These are phyloP conservation scores for Calcarius lapponicus DNA, from an alignment of 2,797 vertebrate genomes.

Conservation along the genomic window DNA sequence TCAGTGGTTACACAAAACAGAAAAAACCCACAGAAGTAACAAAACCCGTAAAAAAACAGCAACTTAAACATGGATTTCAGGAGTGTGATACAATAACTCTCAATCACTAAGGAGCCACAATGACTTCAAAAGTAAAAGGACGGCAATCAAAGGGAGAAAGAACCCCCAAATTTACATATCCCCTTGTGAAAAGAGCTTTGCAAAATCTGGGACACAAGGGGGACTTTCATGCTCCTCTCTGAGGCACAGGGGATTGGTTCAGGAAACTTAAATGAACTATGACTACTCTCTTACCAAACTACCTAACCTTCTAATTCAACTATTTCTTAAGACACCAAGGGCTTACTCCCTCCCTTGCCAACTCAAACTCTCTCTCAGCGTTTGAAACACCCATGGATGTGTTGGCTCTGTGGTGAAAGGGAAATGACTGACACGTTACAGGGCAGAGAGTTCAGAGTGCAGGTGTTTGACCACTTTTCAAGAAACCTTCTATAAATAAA, in stretches of 20 bases:
- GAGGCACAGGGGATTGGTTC: neutral
- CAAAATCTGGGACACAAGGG: slow-evolving; percentile 15
- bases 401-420: neutral
- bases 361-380: neutral
- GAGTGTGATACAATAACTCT: neutral
- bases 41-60: neutral
- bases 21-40: neutral
- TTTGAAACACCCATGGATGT: neutral
- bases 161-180: neutral
- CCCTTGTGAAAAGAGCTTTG: neutral
- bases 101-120: neutral
- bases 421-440: neutral
- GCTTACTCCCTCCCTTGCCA: neutral
- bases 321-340: neutral
- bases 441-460: neutral
- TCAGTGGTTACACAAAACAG: neutral
- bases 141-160: neutral
- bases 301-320: neutral
- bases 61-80: neutral
- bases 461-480: neutral
- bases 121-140: neutral
- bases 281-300: neutral
- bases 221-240: neutral
- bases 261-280: neutral
- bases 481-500: neutral